Evolutionary conservation across 2,888 invertebrate genomes (phyloP).

Genomic region (Erannis defoliaria): DNA sequence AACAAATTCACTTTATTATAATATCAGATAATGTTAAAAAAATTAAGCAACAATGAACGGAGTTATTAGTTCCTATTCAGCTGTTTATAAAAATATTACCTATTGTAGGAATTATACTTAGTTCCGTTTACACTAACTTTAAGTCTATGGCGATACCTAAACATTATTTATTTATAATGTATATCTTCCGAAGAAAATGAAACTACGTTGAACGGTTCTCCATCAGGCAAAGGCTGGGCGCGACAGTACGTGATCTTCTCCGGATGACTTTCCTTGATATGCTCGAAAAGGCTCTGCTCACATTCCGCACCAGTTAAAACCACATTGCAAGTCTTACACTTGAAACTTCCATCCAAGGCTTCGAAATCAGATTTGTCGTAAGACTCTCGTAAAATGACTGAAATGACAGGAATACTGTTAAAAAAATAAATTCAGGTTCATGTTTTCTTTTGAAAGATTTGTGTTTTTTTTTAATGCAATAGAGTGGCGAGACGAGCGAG

Average conservation of each 20-base stretch:
- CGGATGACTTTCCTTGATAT: slow-evolving; percentile 10
- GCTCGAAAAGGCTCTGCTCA: slow-evolving; percentile 7
- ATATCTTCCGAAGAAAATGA: not conserved
- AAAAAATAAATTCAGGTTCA: too few species aligned
- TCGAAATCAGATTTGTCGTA: slow-evolving; percentile 6
- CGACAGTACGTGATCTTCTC: not conserved
- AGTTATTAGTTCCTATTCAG: too few species aligned
- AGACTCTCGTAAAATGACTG: slow-evolving; percentile 4
- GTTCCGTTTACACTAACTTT: too few species aligned
- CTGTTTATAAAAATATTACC: too few species aligned
- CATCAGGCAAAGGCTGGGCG: not conserved
- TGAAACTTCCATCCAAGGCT: slow-evolving; percentile 9
- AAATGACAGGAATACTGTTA: not conserved
- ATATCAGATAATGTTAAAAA: too few species aligned
- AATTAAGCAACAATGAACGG: too few species aligned
- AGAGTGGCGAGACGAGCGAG: too few species aligned
- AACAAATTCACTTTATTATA: too few species aligned
- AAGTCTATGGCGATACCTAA: not conserved
- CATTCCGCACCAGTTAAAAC: not conserved
- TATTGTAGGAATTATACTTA: too few species aligned
- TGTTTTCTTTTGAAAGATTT: too few species aligned
- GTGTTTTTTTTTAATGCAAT: too few species aligned
- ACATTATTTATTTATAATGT: not conserved
- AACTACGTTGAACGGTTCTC: not conserved
- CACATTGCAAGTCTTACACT: slow-evolving; percentile 11